These are phyloP conservation scores for Torymus aiolomorphi DNA, from an alignment of 2,888 invertebrate genomes.

Conservation along the genomic window DNA sequence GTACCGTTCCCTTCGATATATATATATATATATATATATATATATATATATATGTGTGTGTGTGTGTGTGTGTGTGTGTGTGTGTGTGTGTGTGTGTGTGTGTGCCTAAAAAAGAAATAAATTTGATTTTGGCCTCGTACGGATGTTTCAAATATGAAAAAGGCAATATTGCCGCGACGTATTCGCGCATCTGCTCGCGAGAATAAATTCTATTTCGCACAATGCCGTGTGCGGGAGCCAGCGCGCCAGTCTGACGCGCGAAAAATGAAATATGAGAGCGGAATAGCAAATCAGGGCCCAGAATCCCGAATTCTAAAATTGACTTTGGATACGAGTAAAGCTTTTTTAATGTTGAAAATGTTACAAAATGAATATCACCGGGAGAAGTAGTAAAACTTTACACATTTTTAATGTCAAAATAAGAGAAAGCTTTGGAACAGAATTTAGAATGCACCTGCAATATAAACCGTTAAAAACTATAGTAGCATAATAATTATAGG, in stretches of 20 bases:
- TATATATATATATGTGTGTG: too few species aligned
- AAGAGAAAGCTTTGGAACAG: too few species aligned
- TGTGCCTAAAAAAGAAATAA: not conserved
- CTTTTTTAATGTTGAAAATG: too few species aligned
- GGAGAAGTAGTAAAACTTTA: too few species aligned
- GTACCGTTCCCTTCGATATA: conserved; percentile 74
- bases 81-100: too few species aligned
- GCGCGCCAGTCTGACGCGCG: conserved; percentile 10
- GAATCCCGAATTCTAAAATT: not conserved
- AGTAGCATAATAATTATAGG: too few species aligned
- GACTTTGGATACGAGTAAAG: not conserved
- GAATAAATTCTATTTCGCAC: not conserved
- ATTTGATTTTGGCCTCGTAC: not conserved
- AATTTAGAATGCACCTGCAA: too few species aligned
- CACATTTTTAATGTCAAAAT: too few species aligned
- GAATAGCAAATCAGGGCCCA: conserved; percentile 58
- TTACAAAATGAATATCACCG: too few species aligned
- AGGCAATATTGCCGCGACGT: not conserved
- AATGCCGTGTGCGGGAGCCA: not conserved
- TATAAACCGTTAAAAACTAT: too few species aligned
- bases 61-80: too few species aligned
- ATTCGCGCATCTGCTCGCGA: conserved; percentile 15
- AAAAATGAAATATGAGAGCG: conserved; percentile 52
- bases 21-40: too few species aligned
- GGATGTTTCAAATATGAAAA: not conserved